Base-by-base conservation (phyloP, 2,797 vertebrate genomes). In the Microctenopoma stevenorrisi region DNA sequence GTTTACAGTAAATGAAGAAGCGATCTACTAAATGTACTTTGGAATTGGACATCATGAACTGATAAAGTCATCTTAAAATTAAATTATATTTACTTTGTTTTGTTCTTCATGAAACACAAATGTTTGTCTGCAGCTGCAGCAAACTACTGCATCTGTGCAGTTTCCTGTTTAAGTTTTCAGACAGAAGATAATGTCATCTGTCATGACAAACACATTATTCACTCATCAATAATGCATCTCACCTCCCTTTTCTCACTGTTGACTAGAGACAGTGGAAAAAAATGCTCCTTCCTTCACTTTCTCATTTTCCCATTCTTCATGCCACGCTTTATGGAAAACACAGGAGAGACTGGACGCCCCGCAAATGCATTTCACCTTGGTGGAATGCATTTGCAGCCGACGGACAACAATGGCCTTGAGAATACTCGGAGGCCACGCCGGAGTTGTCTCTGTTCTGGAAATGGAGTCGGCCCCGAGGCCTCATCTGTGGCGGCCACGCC, bases 141-240 rank as follows among this genome's bases (percentile, higher is more conserved):
- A 22, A 22, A 22, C 22, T 2, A 22, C 22, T 22, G 22, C 72
- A 73, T 84, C 71, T 84, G 62, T 52, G 42, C 78, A 69, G 74
- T 71, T 77, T 87, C 80, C 86, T 89, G 76, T 88, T 90, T 84
- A 85, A 89, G 77, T 91, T 91, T 90, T 88, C 78, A 88, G 86
- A 81, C 61, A 33, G 33, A 74, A 86, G 72, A 78, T 91, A 87
- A 88, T 78, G 87, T 94, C 95, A 91, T 90, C 92, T 87, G 91
- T 88, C 91, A 94, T 84, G 88, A 95, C 94, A 95, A 95, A 95
- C 89, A 91, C 92, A 95, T 96, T 95, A 94, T 93, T 82, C 77
- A 59, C 85, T 87, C 94, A 97, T 98, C 94, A 96, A 97, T 97
- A 98, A 95, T 96, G 93, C 94, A 98, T 94, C 85, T 82, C 81